A percentile compares a stretch with the other conserved stretches of the same genome.
phyloP scores from a whole-genome alignment of 2,888 invertebrate genomes.

The Ophion costatus region DNA sequence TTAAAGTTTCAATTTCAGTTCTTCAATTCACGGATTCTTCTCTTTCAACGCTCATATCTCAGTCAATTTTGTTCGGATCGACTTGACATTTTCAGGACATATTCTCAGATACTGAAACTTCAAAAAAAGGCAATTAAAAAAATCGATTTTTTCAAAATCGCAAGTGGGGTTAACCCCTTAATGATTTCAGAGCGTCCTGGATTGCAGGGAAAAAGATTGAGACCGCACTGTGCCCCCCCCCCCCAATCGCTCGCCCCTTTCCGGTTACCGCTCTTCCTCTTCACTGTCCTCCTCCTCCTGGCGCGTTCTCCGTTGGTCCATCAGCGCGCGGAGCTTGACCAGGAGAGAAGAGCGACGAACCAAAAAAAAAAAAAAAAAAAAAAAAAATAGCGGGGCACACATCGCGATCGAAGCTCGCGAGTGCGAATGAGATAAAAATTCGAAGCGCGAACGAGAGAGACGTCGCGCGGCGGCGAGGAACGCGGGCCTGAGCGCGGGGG shows the following conservation, averaged over 20 bases:
- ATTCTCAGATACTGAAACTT: too few species aligned
- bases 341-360: background rate
- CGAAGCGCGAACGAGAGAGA: background rate
- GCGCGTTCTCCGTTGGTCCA: background rate
- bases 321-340: constrained; percentile 39
- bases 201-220: constrained; percentile 60
- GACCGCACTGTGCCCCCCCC: constrained; percentile 14
- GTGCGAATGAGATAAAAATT: background rate
- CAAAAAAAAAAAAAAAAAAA: constrained; percentile 1
- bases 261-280: background rate
- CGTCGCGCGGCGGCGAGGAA: too few species aligned
- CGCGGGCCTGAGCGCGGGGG: background rate
- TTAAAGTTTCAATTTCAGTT: too few species aligned
- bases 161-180: too few species aligned
- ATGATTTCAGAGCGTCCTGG: constrained; percentile 71
- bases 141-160: too few species aligned
- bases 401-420: constrained; percentile 16
- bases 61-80: too few species aligned
- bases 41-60: too few species aligned
- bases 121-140: too few species aligned
- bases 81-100: too few species aligned
- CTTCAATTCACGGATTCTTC: too few species aligned
- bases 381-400: constrained; percentile 1
- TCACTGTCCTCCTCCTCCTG: background rate
- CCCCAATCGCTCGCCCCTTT: background rate